These are phyloP conservation scores for Diaperis boleti DNA, from an alignment of 2,888 invertebrate genomes.

Conservation along the genomic window DNA sequence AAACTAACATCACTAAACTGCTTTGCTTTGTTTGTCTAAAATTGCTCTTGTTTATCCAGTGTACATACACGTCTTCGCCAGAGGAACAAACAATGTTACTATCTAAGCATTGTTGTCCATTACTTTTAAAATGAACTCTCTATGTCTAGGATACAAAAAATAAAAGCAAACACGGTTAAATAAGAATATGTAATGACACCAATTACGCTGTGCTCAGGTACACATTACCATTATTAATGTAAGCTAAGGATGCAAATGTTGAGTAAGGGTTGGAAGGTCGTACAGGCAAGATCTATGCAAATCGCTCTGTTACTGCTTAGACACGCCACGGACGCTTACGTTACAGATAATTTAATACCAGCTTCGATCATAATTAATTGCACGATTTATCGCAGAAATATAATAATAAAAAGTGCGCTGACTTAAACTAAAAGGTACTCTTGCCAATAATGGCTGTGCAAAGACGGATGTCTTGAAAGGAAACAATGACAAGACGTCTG, in stretches of 20 bases:
- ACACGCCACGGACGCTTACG: slow-evolving; percentile 25
- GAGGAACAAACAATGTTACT: too few species aligned
- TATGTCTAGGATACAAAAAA: background rate
- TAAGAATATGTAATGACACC: slow-evolving; percentile 40
- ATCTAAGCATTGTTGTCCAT: too few species aligned
- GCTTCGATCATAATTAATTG: slow-evolving; percentile 26
- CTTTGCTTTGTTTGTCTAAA: too few species aligned
- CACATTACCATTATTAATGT: slow-evolving; percentile 36
- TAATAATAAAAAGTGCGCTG: too few species aligned
- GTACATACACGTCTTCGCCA: too few species aligned
- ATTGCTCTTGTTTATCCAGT: too few species aligned
- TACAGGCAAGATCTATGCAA: slow-evolving; percentile 33
- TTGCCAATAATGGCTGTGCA: too few species aligned
- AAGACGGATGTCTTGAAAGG: too few species aligned
- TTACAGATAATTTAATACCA: slow-evolving; percentile 26
- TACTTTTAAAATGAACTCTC: too few species aligned
- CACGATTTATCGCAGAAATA: background rate
- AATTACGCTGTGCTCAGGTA: slow-evolving; percentile 38
- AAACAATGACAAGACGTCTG: background rate
- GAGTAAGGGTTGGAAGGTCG: slow-evolving; percentile 25
- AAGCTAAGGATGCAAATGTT: slow-evolving; percentile 37
- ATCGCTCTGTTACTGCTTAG: slow-evolving; percentile 21
- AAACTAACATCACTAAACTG: background rate
- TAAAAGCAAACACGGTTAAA: slow-evolving; percentile 11
- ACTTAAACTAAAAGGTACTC: too few species aligned